phyloP scores from a whole-genome alignment of 1,140 invertebrate species.

The Anadara kagoshimensis region DNA sequence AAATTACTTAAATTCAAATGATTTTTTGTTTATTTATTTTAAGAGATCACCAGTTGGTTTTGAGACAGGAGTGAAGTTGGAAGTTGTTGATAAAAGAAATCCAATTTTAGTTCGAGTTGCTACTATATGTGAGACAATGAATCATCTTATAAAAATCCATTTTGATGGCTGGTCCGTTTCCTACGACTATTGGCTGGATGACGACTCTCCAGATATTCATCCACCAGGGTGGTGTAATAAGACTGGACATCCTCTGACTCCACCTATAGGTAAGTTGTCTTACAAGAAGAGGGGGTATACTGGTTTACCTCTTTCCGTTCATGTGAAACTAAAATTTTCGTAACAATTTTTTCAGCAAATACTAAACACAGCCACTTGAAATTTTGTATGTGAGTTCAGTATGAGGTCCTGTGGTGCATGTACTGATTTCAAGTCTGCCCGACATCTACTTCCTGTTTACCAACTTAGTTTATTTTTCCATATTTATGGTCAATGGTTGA shows the following conservation, averaged over 20 bases:
- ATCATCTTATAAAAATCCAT: conserved; percentile 87
- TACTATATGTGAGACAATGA: conserved; percentile 87
- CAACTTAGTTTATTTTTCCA: no score
- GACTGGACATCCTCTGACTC: conserved; percentile 89
- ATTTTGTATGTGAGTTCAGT: no score
- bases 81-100: conserved; percentile 78
- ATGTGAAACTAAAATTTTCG: no score
- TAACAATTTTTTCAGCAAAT: no score
- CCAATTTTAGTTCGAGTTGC: conserved; percentile 89
- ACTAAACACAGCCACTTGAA: no score
- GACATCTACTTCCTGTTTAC: no score
- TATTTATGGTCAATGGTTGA: no score
- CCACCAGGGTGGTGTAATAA: conserved; percentile 77
- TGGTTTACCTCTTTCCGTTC: no score
- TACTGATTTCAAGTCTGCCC: no score
- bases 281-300: no score
- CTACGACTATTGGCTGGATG: conserved; percentile 89
- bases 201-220: conserved; percentile 69
- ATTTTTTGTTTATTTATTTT: no score
- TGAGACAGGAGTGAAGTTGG: conserved; percentile 67
- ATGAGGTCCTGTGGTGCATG: no score
- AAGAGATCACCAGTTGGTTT: conserved; percentile 73
- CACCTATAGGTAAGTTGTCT: conserved; percentile 76
- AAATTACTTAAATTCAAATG: background rate
- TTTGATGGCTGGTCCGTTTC: conserved; percentile 93